Evolutionary conservation across 2,888 invertebrate genomes (phyloP).

Genomic region (Cryptophagus acutangulus): DNA sequence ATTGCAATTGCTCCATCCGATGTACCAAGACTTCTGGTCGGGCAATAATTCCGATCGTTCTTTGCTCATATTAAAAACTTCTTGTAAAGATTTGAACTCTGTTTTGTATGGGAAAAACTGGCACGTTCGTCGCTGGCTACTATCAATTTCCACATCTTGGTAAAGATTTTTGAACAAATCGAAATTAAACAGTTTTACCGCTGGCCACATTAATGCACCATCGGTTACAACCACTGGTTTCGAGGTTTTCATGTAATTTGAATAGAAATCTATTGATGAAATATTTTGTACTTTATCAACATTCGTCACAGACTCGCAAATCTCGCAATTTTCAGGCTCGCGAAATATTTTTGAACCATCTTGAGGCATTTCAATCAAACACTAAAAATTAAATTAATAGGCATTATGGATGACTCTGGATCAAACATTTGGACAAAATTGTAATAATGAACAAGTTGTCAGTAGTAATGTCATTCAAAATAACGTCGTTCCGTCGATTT

Average conservation of each 20-base stretch:
- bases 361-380: slow-evolving; percentile 40
- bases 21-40: slow-evolving; percentile 52
- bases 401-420: too few species aligned
- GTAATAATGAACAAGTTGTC: too few species aligned
- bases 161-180: slow-evolving; percentile 80
- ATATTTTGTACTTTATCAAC: slow-evolving; percentile 65
- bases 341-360: slow-evolving; percentile 55
- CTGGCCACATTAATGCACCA: slow-evolving; percentile 77
- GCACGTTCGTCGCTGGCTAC: slow-evolving; percentile 54
- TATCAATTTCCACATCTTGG: slow-evolving; percentile 47
- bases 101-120: slow-evolving; percentile 95
- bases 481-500: too few species aligned
- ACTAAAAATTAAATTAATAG: too few species aligned
- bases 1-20: slow-evolving; percentile 92
- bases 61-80: slow-evolving; percentile 77
- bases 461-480: too few species aligned
- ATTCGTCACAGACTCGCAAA: slow-evolving; percentile 62
- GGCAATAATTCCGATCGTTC: slow-evolving; percentile 36
- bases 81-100: slow-evolving; percentile 69
- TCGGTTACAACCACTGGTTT: slow-evolving; percentile 82
- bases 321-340: slow-evolving; percentile 74
- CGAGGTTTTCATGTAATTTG: slow-evolving; percentile 68
- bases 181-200: slow-evolving; percentile 58
- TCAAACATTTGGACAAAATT: too few species aligned
- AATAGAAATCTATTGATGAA: slow-evolving; percentile 65